These are phyloP conservation scores for Plagodis dolabraria DNA, from an alignment of 2,888 invertebrate genomes.

Conservation along the genomic window DNA sequence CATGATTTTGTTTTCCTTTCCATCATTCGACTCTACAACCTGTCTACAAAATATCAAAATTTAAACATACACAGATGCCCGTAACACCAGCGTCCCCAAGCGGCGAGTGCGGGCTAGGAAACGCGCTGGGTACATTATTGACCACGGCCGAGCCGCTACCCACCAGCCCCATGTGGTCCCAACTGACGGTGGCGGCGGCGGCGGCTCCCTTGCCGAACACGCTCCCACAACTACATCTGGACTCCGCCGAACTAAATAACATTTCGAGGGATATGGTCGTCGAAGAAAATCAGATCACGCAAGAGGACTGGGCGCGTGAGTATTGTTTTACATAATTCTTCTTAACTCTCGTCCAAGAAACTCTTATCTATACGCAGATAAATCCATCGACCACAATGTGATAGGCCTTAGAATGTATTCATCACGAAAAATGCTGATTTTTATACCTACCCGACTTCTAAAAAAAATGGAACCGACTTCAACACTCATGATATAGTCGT, in stretches of 20 bases:
- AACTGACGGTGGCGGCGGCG: conserved; percentile 13
- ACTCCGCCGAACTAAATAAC: conserved; percentile 63
- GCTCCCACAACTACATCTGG: conserved; percentile 55
- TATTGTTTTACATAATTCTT: background rate
- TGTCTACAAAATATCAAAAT: too few species aligned
- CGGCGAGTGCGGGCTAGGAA: conserved; percentile 48
- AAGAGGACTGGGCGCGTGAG: conserved; percentile 21
- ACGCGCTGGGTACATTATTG: conserved; percentile 35
- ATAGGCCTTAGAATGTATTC: too few species aligned
- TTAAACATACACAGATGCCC: conserved; percentile 22
- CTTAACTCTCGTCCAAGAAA: too few species aligned
- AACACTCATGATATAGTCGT: too few species aligned
- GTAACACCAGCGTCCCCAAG: conserved; percentile 31
- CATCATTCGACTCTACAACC: too few species aligned
- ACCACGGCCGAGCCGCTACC: background rate
- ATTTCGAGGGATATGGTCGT: conserved; percentile 44
- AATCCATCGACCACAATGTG: too few species aligned
- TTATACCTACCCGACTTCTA: too few species aligned
- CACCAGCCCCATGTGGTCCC: conserved; percentile 35
- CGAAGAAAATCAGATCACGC: conserved; percentile 42
- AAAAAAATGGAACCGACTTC: too few species aligned
- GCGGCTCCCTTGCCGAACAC: conserved; percentile 38
- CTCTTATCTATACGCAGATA: too few species aligned
- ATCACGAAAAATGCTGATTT: too few species aligned
- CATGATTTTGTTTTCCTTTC: too few species aligned